These are phyloP conservation scores for Agrotis segetum DNA, from an alignment of 2,888 invertebrate species.

Conservation along the genomic window DNA sequence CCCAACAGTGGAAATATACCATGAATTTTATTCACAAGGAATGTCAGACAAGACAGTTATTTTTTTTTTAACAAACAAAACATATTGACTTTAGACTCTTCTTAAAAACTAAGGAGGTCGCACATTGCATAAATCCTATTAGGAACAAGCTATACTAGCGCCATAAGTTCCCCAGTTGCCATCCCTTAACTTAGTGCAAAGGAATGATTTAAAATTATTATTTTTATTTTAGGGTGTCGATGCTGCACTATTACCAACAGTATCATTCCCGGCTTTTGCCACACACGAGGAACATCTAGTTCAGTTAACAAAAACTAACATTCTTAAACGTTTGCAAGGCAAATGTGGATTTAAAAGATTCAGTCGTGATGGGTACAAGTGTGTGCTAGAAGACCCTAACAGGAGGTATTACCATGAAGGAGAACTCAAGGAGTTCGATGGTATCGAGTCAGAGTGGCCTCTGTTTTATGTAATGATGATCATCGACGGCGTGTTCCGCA, in stretches of 20 bases:
- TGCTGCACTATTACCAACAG: constrained; percentile 96
- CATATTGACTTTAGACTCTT: too few species aligned
- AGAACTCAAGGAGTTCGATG: constrained; percentile 98
- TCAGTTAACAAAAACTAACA: constrained; percentile 96
- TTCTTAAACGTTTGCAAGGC: constrained; percentile 95
- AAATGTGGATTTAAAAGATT: constrained; percentile 98
- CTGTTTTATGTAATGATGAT: constrained; percentile 98
- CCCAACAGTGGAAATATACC: neutral
- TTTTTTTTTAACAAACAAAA: too few species aligned
- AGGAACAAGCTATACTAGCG: too few species aligned
- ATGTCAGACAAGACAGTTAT: too few species aligned
- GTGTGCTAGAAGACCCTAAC: constrained; percentile 95
- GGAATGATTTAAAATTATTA: neutral
- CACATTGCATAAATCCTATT: too few species aligned
- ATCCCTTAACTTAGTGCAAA: constrained; percentile 14
- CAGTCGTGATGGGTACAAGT: constrained; percentile 98
- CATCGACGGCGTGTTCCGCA: constrained; percentile 98
- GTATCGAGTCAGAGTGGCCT: constrained; percentile 99
- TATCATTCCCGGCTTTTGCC: constrained; percentile 99
- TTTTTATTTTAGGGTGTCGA: constrained; percentile 95
- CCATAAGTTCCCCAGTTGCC: too few species aligned
- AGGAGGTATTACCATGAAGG: constrained; percentile 96
- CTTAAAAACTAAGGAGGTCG: too few species aligned
- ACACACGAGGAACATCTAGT: constrained; percentile 98
- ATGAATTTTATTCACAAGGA: too few species aligned